A percentile compares a stretch with the other conserved stretches of the same genome.
Conservation (phyloP, 2,113 vertebrate species). For the Mixornis gularis region DNA sequence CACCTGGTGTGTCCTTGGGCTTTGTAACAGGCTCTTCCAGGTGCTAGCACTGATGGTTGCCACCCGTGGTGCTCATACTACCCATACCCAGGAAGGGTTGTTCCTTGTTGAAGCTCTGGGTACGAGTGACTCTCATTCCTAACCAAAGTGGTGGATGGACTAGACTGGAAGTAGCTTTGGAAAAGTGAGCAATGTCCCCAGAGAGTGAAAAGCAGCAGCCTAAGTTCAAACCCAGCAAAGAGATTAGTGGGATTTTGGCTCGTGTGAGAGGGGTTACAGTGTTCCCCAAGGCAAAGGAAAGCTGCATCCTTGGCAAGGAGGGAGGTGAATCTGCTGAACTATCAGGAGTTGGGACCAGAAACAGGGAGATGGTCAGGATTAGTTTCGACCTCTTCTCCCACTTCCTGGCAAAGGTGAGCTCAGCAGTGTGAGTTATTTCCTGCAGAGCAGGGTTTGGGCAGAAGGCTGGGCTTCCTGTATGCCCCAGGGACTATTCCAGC, state of each 20-base stretch:
- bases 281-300: neutral
- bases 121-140: neutral
- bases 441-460: neutral
- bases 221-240: neutral
- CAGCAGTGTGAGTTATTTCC: fast-evolving
- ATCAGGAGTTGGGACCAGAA: neutral
- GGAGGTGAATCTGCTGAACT: neutral
- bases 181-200: neutral
- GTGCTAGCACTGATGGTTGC: neutral
- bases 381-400: neutral
- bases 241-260: neutral
- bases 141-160: neutral
- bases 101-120: neutral
- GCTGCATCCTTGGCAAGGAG: neutral
- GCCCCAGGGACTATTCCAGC: neutral
- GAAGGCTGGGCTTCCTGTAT: neutral
- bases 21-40: neutral
- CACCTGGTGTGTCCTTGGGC: neutral
- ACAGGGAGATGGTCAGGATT: neutral
- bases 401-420: neutral
- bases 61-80: neutral
- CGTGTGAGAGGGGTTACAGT: neutral
- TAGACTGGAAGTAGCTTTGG: neutral
- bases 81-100: neutral
- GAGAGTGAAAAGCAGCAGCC: neutral